Conservation (phyloP, 2,888 invertebrate species). For the Perithous albicinctus region DNA sequence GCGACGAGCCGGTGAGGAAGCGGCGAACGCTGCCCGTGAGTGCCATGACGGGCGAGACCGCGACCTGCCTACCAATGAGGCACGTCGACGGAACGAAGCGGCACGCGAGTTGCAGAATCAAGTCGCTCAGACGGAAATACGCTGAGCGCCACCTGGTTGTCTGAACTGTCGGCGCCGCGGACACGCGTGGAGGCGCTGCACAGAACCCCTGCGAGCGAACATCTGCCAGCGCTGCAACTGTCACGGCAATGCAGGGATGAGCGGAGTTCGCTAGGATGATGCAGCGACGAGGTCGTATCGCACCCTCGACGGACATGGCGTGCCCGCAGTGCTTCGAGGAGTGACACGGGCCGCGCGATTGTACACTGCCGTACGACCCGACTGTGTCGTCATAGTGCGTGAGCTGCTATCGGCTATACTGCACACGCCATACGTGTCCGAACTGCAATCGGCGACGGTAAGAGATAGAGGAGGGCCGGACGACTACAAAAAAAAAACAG, state of each 20-base stretch:
- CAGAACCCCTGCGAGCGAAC: not conserved
- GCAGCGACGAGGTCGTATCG: no score
- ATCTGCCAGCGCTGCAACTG: slow-evolving; percentile 8
- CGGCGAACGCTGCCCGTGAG: not conserved
- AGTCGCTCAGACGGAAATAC: not conserved
- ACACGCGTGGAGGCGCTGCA: not conserved
- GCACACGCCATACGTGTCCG: not conserved
- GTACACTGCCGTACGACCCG: not conserved
- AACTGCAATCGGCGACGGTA: not conserved
- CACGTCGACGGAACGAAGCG: not conserved
- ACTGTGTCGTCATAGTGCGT: not conserved
- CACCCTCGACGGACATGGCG: not conserved
- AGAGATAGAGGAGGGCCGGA: no score
- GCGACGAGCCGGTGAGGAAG: no score
- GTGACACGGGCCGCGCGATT: no score
- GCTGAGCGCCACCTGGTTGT: no score
- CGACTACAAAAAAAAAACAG: no score
- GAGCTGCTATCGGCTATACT: not conserved
- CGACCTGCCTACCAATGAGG: not conserved
- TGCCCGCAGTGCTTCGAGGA: no score
- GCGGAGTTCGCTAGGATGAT: not conserved
- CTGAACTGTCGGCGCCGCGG: not conserved
- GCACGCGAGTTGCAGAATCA: not conserved
- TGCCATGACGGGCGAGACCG: not conserved
- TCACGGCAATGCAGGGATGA: not conserved